Percentiles rank a stretch among this genome's conserved stretches.
These are phyloP conservation scores for Tauraco hartlaubi DNA, from an alignment of 2,797 vertebrate genomes.

Conservation along the genomic window DNA sequence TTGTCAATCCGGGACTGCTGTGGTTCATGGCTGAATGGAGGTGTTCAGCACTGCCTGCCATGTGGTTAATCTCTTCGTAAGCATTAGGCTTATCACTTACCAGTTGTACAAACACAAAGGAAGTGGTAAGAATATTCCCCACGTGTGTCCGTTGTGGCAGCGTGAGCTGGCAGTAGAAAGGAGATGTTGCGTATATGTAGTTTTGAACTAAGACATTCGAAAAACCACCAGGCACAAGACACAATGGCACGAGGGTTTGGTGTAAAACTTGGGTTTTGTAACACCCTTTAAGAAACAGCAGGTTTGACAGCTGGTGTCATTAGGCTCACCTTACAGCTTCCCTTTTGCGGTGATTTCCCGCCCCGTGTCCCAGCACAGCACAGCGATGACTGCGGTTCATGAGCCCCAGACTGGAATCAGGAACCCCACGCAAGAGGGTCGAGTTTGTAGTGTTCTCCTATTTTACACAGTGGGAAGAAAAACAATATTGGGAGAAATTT, in stretches of 20 bases:
- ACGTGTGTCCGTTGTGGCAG: not conserved
- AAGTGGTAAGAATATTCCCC: not conserved
- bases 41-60: not conserved
- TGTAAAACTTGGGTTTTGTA: not conserved
- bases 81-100: not conserved
- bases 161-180: not conserved
- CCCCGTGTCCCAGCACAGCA: not conserved
- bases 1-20: not conserved
- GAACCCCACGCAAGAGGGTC: not conserved
- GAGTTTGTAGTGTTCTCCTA: not conserved
- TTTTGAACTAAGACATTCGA: not conserved
- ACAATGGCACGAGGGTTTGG: not conserved
- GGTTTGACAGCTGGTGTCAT: not conserved
- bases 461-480: not conserved
- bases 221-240: not conserved
- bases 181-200: not conserved
- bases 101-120: not conserved
- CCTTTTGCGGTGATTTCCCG: not conserved
- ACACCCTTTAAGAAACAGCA: not conserved
- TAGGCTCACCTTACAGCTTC: not conserved
- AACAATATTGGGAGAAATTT: not conserved
- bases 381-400: not conserved
- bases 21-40: not conserved
- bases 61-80: not conserved
- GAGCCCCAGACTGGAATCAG: not conserved